Base-by-base conservation (phyloP, 2,888 invertebrate genomes). In the Phrixothrix hirtus region DNA sequence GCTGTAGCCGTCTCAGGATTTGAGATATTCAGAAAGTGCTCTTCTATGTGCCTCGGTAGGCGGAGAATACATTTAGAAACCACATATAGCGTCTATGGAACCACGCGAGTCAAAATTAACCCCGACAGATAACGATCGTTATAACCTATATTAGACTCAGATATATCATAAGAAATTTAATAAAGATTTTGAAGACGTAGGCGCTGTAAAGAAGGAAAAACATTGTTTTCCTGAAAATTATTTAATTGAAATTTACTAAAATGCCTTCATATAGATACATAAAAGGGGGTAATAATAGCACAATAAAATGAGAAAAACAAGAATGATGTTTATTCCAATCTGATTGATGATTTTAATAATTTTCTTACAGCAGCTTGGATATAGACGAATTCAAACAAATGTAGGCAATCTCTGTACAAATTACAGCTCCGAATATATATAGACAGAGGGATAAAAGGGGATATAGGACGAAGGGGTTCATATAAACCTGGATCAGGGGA, bases 401-500 rank as follows among this genome's bases (percentile, higher is more conserved):
- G 39, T 51, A 45, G 51, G 47, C 44, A 44, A 44, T 48, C 43
- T 44, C 43, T 44, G 42, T 56, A 56, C 56, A 56, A 56, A 56
- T 56, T 56, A 52, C 48, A 39, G 44, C 35, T 47, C 41, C 48
- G 43, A 48, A 52, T 52, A 52, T 36, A 56, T 36, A 43, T 48
- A 45, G 38, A 49, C 48, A 35, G 34, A 49, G 39, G 45, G 37
- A 49, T 54, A 48, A 49, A 39, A 38, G 32, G 26, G 37, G 44
- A 47, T 37, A 35, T 38, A 49, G 32, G 47, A 44, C 30, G 35
- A 39, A 49, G 44, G 35, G 39, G 39, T 56, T 56, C 56, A 52
- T 56, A 54, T 47, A 57, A 44, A 38, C 35, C 31, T 30, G 50
- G 57, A 57, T 57, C 54, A 54, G 25, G 34, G 50, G 50, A 54